These are phyloP conservation scores for Chrysemys picta DNA, from an alignment of 2,113 vertebrate genomes.

Conservation along the genomic window DNA sequence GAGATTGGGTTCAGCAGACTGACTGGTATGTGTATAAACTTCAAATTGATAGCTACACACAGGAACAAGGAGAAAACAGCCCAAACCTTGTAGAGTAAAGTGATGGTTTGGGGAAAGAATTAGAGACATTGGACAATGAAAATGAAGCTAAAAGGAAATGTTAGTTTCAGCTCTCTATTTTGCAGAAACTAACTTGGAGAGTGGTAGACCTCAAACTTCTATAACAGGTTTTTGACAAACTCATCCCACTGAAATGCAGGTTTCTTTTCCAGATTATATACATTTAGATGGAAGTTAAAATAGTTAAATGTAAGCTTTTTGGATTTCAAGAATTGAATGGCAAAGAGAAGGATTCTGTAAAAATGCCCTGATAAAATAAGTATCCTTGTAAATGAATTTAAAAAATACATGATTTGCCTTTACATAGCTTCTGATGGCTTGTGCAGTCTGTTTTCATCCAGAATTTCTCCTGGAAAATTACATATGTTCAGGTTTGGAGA, in stretches of 20 bases:
- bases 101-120: neutral
- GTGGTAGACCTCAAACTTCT: neutral
- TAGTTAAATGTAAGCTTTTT: neutral
- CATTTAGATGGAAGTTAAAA: neutral
- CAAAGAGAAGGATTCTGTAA: neutral
- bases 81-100: neutral
- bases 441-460: neutral
- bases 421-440: neutral
- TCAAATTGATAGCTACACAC: neutral
- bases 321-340: neutral
- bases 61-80: neutral
- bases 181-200: neutral
- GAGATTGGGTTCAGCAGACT: neutral
- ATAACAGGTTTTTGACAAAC: neutral
- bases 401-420: neutral
- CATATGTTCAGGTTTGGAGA: neutral
- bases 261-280: neutral
- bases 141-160: neutral
- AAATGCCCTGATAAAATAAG: neutral
- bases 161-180: neutral
- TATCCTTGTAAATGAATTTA: neutral
- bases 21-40: neutral
- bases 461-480: neutral
- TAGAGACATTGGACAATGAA: neutral
- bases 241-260: neutral